Evolutionary conservation across 1,140 invertebrate species (phyloP).

Genomic region (Agraylea sexmaculata): DNA sequence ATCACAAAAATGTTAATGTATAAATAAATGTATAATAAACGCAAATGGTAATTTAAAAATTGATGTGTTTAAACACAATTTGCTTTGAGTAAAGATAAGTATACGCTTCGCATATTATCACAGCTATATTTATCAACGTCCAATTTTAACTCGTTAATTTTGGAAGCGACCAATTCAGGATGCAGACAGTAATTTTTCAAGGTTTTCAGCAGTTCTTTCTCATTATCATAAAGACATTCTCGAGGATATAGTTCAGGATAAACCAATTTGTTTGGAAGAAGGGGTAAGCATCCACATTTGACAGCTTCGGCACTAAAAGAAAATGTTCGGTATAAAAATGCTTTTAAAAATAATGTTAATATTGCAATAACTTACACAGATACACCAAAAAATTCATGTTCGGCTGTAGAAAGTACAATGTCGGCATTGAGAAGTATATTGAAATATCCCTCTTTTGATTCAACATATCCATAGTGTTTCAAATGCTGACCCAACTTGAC

Average conservation of each 20-base stretch:
- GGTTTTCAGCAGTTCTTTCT: slow-evolving; percentile 41
- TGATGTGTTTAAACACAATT: not conserved
- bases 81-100: not conserved
- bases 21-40: slow-evolving; percentile 2
- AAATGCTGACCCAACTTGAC: slow-evolving; percentile 42
- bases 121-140: not conserved
- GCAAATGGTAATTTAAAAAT: not conserved
- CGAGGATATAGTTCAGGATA: slow-evolving; percentile 65
- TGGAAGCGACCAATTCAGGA: slow-evolving; percentile 19
- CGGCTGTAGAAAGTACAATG: slow-evolving; percentile 59
- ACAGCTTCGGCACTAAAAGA: slow-evolving; percentile 53
- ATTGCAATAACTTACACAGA: slow-evolving; percentile 42
- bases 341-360: slow-evolving; percentile 3
- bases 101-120: slow-evolving; percentile 1
- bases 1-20: not conserved
- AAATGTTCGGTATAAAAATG: slow-evolving; percentile 7
- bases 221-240: slow-evolving; percentile 47
- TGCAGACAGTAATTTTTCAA: slow-evolving; percentile 37
- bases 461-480: slow-evolving; percentile 48
- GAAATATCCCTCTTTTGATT: slow-evolving; percentile 46
- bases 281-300: slow-evolving; percentile 53
- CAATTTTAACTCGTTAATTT: not conserved
- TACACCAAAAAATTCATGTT: slow-evolving; percentile 68
- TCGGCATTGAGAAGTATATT: slow-evolving; percentile 42
- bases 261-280: slow-evolving; percentile 55